Evolutionary conservation across 1,140 invertebrate species (phyloP).

Genomic region (Calephelis virginiensis): DNA sequence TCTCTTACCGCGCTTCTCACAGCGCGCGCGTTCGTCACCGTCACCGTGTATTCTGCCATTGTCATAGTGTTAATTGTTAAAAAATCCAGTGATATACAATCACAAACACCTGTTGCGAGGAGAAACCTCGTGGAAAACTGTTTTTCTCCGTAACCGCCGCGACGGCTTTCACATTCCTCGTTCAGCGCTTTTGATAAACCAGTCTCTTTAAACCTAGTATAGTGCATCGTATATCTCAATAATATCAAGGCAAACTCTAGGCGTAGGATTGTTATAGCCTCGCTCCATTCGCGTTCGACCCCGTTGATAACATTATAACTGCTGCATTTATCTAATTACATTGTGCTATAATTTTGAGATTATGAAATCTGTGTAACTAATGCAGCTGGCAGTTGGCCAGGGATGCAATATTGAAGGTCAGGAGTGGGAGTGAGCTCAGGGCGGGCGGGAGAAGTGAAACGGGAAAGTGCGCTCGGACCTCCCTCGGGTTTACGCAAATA

Average conservation of each 20-base stretch:
- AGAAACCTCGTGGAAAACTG: constrained; percentile 73
- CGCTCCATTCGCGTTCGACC: constrained; percentile 15
- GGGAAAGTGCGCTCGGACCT: constrained; percentile 61
- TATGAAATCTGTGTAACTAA: constrained; percentile 39
- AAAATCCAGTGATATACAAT: constrained; percentile 29
- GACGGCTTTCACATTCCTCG: constrained; percentile 72
- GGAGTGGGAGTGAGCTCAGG: constrained; percentile 26
- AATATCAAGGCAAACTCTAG: constrained; percentile 11
- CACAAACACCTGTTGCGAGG: constrained; percentile 60
- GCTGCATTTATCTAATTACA: background rate
- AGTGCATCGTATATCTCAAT: background rate
- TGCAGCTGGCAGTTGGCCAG: constrained; percentile 63
- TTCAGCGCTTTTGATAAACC: constrained; percentile 49
- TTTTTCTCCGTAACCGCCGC: constrained; percentile 71
- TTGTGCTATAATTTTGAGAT: constrained; percentile 33
- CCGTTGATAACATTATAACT: constrained; percentile 33
- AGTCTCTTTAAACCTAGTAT: constrained; percentile 30
- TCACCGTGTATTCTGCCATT: constrained; percentile 45
- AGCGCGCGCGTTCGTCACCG: constrained; percentile 50
- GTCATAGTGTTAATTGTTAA: background rate
- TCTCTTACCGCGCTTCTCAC: constrained; percentile 56
- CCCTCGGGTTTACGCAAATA: constrained; percentile 33
- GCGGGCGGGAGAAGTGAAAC: constrained; percentile 30
- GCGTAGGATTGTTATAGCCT: constrained; percentile 10
- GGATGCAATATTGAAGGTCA: constrained; percentile 66